phyloP scores from a whole-genome alignment of 2,797 vertebrate species.

The Podarcis siculus region DNA sequence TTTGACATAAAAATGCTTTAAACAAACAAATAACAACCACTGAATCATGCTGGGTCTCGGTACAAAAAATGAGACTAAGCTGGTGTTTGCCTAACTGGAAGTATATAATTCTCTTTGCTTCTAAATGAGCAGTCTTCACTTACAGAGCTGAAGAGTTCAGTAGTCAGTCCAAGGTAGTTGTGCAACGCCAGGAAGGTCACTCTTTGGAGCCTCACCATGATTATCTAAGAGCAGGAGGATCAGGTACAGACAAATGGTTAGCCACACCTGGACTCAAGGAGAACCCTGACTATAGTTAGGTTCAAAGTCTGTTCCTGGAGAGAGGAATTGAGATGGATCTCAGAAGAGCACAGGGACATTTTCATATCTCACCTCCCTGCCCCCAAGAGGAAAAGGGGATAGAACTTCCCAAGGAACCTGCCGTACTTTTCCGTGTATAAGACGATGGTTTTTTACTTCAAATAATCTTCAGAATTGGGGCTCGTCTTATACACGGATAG shows the following conservation, averaged over 20 bases:
- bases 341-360: neutral
- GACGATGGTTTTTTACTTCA: too few species aligned
- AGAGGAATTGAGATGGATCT: neutral
- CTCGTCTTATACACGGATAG: too few species aligned
- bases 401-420: too few species aligned
- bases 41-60: neutral
- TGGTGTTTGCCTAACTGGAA: neutral
- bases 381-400: too few species aligned
- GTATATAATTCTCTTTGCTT: neutral
- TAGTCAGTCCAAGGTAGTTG: constrained; percentile 96
- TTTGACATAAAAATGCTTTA: neutral
- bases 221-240: constrained; percentile 81
- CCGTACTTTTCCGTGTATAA: too few species aligned
- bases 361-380: too few species aligned
- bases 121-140: constrained; percentile 53
- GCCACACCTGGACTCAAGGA: accelerated
- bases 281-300: neutral
- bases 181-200: constrained; percentile 94
- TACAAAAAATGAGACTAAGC: neutral
- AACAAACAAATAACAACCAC: neutral
- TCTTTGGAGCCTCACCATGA: constrained; percentile 96
- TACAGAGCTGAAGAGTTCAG: constrained; percentile 93
- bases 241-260: neutral
- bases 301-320: neutral
- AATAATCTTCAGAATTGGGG: too few species aligned